These are phyloP conservation scores for Ictalurus furcatus DNA, from an alignment of 2,113 vertebrate species.

Conservation along the genomic window DNA sequence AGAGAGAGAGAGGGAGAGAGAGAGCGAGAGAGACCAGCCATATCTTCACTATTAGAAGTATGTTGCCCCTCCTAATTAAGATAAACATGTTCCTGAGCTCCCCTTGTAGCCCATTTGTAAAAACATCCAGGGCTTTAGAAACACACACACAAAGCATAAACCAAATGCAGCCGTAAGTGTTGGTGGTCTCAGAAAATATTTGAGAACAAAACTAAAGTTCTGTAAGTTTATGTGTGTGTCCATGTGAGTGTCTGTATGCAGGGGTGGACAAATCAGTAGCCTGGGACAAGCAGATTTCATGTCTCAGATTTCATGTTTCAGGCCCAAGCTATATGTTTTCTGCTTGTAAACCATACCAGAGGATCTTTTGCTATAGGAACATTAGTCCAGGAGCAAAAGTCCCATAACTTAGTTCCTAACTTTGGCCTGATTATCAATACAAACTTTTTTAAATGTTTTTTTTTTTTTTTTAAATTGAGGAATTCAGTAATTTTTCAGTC, in stretches of 20 bases:
- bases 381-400: background rate
- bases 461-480: background rate
- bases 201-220: constrained; percentile 56
- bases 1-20: constrained; percentile 48
- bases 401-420: background rate
- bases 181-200: constrained; percentile 73
- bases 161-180: constrained; percentile 68
- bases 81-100: constrained; percentile 85
- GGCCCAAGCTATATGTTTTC: background rate
- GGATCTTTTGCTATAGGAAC: background rate
- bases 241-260: background rate
- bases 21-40: constrained; percentile 66
- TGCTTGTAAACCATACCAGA: background rate
- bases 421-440: background rate
- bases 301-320: no score
- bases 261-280: background rate
- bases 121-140: constrained; percentile 73
- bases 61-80: constrained; percentile 89
- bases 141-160: constrained; percentile 61
- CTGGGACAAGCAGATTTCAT: background rate
- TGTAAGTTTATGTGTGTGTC: background rate
- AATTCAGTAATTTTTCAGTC: background rate
- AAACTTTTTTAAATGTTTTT: background rate
- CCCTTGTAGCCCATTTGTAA: constrained; percentile 76
- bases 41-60: constrained; percentile 79